phyloP scores from a whole-genome alignment of 1,140 invertebrate species.

The Diorhabda sublineata region DNA sequence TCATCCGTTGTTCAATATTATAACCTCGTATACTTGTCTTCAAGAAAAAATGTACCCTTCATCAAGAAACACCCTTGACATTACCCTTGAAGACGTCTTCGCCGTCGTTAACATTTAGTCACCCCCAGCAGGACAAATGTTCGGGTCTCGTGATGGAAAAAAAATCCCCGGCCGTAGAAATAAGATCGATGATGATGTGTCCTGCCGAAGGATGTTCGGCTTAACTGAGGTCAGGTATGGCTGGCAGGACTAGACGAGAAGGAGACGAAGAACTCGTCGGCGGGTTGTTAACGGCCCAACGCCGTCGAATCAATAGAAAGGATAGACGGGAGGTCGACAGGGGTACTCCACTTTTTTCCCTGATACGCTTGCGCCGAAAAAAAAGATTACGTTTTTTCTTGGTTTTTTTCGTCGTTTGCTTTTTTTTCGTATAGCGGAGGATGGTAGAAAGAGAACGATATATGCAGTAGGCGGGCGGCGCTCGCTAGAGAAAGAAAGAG shows the following conservation, averaged over 20 bases:
- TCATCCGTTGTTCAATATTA: too few species aligned
- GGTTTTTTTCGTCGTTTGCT: constrained; percentile 26
- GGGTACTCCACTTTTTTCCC: constrained; percentile 17
- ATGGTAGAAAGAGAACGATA: background rate
- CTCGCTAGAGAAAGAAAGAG: background rate
- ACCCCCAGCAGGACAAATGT: background rate
- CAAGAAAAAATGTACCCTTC: background rate
- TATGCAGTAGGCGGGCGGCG: background rate
- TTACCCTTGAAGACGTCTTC: background rate
- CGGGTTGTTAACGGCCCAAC: constrained; percentile 8
- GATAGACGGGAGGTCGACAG: constrained; percentile 15
- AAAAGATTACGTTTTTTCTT: constrained; percentile 23
- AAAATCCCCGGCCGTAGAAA: background rate
- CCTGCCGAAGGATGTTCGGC: constrained; percentile 36
- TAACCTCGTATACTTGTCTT: too few species aligned
- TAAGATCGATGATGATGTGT: constrained; percentile 25
- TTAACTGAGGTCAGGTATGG: constrained; percentile 38
- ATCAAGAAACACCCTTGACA: constrained; percentile 7
- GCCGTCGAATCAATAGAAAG: constrained; percentile 27
- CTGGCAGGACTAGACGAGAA: constrained; percentile 22
- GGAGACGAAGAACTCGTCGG: constrained; percentile 21
- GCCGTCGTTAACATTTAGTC: constrained; percentile 1
- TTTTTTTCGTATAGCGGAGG: constrained; percentile 22
- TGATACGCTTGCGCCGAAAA: constrained; percentile 17
- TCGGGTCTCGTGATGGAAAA: background rate